Evolutionary conservation across 2,888 invertebrate genomes (phyloP), one percentile per base, ranked within the genome.

Genomic region (Acronicta leporina): DNA sequence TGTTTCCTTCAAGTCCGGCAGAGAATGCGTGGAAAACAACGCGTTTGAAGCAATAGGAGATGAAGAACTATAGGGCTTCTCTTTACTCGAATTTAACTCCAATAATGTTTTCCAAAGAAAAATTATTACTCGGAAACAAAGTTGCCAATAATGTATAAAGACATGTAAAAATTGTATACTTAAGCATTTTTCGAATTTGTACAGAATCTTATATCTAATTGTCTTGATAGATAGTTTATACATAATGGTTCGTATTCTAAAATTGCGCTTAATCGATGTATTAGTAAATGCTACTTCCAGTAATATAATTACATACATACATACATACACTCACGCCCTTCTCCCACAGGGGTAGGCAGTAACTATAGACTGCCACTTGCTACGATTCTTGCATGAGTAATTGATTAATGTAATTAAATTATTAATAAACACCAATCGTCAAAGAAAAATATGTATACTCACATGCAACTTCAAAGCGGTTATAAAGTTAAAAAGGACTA

Each of bases 11-110:
- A 96, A 96, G 80, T 94, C 95, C 63, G 96, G 95, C 30, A 95
- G 95, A 77, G 97, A 96, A 81, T 96, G 96, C 71, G 96, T 98
- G 65, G 98, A 98, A 86, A 98, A 98, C 91, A 97, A 98, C 88
- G 98, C 98, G 20, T 99, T 99, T 87, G 98, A 98, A 89, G 98
- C 98, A 50, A 99, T 99, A 75, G 98, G 98, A 5, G 99, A 99
- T 85, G 99, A 99, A 80, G 99, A 99, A 92, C 95, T 97, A 81
- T 97, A 95, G 60, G 41, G 52, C 63, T 58, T 41, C 51, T 52
- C 51, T 63, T 53, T 44, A 67, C 53, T 64, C 65, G 66, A 68
- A 73, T 73, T 70, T 71, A 77, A 66, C 59, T 82, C 73, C 72
- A 82, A 81, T 73, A 68, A 68, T 62, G 73, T 79, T 81, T 81